Percentiles rank a stretch among this genome's conserved stretches.
Evolutionary conservation across 2,888 invertebrate genomes (phyloP).

Genomic region (Rotaria socialis): DNA sequence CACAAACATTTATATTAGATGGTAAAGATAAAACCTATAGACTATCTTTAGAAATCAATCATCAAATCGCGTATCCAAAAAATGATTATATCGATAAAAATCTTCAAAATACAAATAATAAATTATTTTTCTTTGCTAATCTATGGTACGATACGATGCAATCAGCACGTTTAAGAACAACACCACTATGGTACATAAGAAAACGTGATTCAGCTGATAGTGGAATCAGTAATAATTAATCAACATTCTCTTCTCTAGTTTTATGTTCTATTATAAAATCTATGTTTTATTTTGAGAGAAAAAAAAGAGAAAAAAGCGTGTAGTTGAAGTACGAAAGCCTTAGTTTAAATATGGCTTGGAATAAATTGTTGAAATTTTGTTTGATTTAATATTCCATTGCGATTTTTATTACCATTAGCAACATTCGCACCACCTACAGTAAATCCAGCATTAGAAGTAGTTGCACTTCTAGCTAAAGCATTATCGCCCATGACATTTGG

Average conservation of each 20-base stretch:
- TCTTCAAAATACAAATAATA: not conserved
- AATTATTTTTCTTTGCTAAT: not conserved
- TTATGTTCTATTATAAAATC: not conserved
- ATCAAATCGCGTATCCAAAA: not conserved
- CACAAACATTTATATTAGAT: not conserved
- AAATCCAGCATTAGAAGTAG: not conserved
- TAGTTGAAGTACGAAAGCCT: not conserved
- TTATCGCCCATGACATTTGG: not conserved
- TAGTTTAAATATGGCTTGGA: not conserved
- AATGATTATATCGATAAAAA: not conserved
- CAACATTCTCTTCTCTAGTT: not conserved
- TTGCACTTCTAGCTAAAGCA: not conserved
- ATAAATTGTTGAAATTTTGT: not conserved
- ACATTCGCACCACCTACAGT: not conserved
- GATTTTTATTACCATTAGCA: not conserved
- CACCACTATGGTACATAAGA: not conserved
- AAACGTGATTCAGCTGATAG: slow-evolving; percentile 15
- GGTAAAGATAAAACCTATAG: not conserved
- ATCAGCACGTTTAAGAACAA: not conserved
- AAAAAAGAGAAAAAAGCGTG: no score
- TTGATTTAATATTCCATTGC: not conserved
- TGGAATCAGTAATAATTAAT: not conserved
- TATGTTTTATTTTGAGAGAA: not conserved
- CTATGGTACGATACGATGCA: not conserved
- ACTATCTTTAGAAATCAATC: not conserved